Evolutionary conservation across 2,113 vertebrate species (phyloP).

Genomic region (Euleptes europaea): DNA sequence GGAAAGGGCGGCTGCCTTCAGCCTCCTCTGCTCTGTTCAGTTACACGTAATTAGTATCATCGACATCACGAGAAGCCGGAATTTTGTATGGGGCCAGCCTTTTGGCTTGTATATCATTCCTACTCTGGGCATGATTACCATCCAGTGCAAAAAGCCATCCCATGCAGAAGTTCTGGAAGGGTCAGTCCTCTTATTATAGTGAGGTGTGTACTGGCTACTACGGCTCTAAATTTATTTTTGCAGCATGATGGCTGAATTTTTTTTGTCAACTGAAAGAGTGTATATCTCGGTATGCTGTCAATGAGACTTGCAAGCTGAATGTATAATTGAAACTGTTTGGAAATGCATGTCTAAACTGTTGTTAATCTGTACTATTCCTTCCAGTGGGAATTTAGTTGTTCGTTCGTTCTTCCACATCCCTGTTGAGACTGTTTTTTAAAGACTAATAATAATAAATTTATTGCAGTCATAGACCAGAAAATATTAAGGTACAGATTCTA

Average conservation of each 20-base stretch:
- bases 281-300: not conserved
- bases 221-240: not conserved
- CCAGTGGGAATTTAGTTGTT: not conserved
- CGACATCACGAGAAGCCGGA: not conserved
- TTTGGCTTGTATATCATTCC: not conserved
- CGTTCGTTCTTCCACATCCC: not conserved
- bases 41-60: not conserved
- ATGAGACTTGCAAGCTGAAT: not conserved
- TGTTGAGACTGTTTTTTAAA: not conserved
- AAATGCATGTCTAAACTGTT: not conserved
- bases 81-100: not conserved
- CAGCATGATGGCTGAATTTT: not conserved
- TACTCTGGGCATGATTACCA: not conserved
- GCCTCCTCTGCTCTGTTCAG: not conserved
- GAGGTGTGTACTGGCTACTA: not conserved
- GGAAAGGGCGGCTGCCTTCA: not conserved
- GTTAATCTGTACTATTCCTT: not conserved
- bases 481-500: too few species aligned
- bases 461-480: too few species aligned
- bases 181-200: too few species aligned
- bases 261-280: not conserved
- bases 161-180: too few species aligned
- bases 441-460: too few species aligned
- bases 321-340: not conserved
- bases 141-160: not conserved